phyloP scores from a whole-genome alignment of 1,140 invertebrate genomes.

The Aculops lycopersici region DNA sequence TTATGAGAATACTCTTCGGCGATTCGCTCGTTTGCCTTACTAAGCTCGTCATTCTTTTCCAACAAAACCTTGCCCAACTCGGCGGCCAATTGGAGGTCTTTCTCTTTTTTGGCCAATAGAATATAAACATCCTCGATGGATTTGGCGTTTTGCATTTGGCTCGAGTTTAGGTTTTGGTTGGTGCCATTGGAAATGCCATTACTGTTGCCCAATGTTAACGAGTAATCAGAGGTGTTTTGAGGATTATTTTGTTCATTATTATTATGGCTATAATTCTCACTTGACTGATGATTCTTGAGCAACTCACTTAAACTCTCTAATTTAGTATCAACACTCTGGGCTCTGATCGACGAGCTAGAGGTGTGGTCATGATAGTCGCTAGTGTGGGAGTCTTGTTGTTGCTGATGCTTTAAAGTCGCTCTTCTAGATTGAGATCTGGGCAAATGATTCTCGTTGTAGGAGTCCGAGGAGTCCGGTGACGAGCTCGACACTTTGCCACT shows the following conservation, averaged over 20 bases:
- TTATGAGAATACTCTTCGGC: constrained; percentile 62
- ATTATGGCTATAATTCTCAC: not conserved
- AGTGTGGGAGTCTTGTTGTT: too few relatives aligned
- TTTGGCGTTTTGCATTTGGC: not conserved
- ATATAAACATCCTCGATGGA: constrained; percentile 31
- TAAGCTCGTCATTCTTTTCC: constrained; percentile 69
- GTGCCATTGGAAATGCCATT: not conserved
- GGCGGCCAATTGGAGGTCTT: constrained; percentile 60
- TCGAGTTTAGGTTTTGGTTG: not conserved
- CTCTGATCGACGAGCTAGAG: too few relatives aligned
- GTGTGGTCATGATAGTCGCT: too few relatives aligned
- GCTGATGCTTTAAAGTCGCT: too few relatives aligned
- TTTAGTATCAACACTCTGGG: too few relatives aligned
- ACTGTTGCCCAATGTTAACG: too few relatives aligned
- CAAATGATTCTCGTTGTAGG: not conserved
- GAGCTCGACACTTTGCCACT: not conserved
- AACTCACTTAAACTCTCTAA: not conserved
- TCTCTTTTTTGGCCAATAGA: constrained; percentile 60
- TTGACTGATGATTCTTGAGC: not conserved
- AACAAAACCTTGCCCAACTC: constrained; percentile 73
- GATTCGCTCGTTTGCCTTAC: constrained; percentile 43
- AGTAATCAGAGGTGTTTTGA: too few relatives aligned
- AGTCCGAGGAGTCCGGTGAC: not conserved
- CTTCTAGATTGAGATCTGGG: too few relatives aligned
- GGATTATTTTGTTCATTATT: too few relatives aligned